Evolutionary conservation across 2,888 invertebrate species (phyloP).

Genomic region (Andrena chrysosceles): DNA sequence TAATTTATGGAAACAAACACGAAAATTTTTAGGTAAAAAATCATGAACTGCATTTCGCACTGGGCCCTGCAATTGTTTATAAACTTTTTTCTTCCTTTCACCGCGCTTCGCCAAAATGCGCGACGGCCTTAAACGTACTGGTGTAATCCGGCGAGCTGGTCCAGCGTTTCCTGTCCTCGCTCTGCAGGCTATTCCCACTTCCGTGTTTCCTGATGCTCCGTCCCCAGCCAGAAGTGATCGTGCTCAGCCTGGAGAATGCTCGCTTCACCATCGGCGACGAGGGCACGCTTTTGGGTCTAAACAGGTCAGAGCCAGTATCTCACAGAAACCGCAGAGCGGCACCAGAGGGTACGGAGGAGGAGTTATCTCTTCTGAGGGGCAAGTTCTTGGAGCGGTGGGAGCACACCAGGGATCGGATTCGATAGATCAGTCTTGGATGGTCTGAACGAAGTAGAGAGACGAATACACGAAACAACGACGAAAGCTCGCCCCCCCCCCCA

Average conservation of each 20-base stretch:
- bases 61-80: too few species aligned
- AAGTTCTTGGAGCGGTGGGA: neutral
- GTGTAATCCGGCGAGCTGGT: constrained; percentile 97
- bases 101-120: too few species aligned
- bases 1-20: neutral
- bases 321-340: constrained; percentile 84
- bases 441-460: constrained; percentile 28
- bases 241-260: constrained; percentile 95
- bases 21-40: too few species aligned
- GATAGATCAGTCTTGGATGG: neutral
- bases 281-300: constrained; percentile 95
- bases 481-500: constrained; percentile 50
- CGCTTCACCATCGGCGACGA: constrained; percentile 97
- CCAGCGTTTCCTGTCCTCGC: constrained; percentile 96
- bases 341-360: constrained; percentile 78
- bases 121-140: constrained; percentile 87
- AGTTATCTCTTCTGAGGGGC: constrained; percentile 12
- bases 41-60: neutral
- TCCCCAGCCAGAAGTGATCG: constrained; percentile 96
- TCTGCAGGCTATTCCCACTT: constrained; percentile 92
- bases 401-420: neutral
- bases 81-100: too few species aligned
- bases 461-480: constrained; percentile 55
- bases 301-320: constrained; percentile 85
- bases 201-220: constrained; percentile 94